Conservation (phyloP, 2,113 vertebrate genomes). For the Emydocephalus ijimae region DNA sequence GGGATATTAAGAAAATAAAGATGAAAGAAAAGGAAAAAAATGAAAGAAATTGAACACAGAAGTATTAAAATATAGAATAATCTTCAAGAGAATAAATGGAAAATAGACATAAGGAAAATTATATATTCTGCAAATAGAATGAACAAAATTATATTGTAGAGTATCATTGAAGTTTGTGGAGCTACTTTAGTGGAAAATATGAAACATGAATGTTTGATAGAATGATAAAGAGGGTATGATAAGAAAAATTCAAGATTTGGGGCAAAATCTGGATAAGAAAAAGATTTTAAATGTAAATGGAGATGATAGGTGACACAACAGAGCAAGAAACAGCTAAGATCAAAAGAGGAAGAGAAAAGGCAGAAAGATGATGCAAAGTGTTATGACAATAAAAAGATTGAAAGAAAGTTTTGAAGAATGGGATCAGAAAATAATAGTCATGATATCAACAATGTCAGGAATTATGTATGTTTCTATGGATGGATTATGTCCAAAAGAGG, state of each 20-base stretch:
- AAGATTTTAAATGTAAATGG: neutral
- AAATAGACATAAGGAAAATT: neutral
- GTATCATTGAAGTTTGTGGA: neutral
- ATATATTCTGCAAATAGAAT: neutral
- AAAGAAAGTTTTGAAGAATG: neutral
- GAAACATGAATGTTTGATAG: neutral
- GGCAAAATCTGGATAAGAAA: neutral
- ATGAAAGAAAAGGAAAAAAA: neutral
- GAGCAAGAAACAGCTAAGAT: neutral
- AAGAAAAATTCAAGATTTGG: neutral
- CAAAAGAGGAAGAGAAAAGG: neutral
- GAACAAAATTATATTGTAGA: neutral
- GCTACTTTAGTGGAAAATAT: neutral
- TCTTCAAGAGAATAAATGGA: neutral
- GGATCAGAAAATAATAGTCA: neutral
- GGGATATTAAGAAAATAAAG: neutral
- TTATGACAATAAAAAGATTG: neutral
- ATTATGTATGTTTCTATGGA: neutral
- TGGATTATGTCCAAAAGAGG: neutral
- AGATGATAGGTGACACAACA: neutral
- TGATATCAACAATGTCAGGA: neutral
- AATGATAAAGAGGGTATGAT: neutral
- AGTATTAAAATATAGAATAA: neutral
- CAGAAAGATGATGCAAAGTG: neutral
- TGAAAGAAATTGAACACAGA: neutral